Conservation (phyloP, 2,797 vertebrate genomes). For the Remorina albescens region DNA sequence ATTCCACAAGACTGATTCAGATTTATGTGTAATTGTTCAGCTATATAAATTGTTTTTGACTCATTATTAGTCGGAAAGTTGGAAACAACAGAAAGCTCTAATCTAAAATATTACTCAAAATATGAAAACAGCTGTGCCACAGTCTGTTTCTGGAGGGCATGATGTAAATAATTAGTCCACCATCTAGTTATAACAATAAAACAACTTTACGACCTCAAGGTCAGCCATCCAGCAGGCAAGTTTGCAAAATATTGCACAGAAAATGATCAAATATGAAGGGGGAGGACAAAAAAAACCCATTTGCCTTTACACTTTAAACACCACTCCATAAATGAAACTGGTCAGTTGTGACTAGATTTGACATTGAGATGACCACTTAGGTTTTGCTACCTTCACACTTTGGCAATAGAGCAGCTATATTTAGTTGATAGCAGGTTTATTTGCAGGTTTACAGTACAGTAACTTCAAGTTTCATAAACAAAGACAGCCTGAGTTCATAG, state of each 20-base stretch:
- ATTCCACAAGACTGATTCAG: background rate
- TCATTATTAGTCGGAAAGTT: background rate
- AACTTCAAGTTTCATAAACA: slow-evolving; percentile 31
- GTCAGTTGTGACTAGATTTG: too few species aligned
- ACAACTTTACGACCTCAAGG: slow-evolving; percentile 1
- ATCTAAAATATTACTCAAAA: background rate
- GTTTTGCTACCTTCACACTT: too few species aligned
- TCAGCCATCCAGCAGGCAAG: background rate
- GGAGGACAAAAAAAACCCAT: background rate
- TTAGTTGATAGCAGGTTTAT: too few species aligned
- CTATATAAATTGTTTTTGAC: background rate
- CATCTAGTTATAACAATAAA: background rate
- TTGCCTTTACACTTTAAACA: background rate
- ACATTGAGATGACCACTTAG: too few species aligned
- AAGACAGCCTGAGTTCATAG: slow-evolving; percentile 2
- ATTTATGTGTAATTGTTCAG: background rate
- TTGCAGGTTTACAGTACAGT: slow-evolving; percentile 8
- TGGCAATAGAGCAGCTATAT: too few species aligned
- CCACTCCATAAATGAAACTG: too few species aligned
- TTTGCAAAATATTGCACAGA: background rate
- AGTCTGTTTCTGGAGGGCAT: background rate
- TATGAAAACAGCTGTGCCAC: background rate
- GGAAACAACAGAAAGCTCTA: background rate
- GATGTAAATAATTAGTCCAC: background rate
- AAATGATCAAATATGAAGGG: background rate